Percentiles rank a stretch among this genome's conserved stretches.
Conservation (phyloP, 1,140 invertebrate genomes). For the Aleiodes sp. region DNA sequence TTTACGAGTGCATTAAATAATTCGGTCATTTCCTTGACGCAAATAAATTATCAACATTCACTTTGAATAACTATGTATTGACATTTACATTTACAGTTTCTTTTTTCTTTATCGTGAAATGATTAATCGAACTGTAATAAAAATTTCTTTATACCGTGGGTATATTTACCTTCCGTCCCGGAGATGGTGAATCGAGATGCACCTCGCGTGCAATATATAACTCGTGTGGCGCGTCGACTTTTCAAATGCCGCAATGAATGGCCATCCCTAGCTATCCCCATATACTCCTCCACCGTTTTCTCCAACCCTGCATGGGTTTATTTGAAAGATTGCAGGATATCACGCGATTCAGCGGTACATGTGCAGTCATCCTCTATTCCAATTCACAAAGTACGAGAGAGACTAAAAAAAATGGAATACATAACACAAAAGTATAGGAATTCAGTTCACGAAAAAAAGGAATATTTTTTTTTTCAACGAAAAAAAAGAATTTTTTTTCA, state of each 20-base stretch:
- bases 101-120: too few species aligned
- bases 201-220: slow-evolving; percentile 18
- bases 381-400: not conserved
- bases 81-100: too few species aligned
- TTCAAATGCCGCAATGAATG: slow-evolving; percentile 37
- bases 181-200: slow-evolving; percentile 4
- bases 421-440: too few species aligned
- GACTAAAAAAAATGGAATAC: too few species aligned
- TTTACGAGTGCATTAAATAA: too few species aligned
- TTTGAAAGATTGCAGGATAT: slow-evolving; percentile 33
- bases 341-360: slow-evolving; percentile 29
- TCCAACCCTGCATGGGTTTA: slow-evolving; percentile 19
- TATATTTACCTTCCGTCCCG: not conserved
- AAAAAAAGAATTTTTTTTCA: too few species aligned
- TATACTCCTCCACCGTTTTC: slow-evolving; percentile 6
- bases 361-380: not conserved
- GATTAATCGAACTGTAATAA: slow-evolving; percentile 2
- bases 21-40: too few species aligned
- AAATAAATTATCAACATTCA: too few species aligned
- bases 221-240: slow-evolving; percentile 28
- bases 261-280: slow-evolving; percentile 21
- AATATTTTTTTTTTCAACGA: not conserved
- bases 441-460: not conserved
- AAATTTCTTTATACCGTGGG: not conserved
- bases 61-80: too few species aligned